Conservation (phyloP, 2,113 vertebrate species). For the Calypte anna region DNA sequence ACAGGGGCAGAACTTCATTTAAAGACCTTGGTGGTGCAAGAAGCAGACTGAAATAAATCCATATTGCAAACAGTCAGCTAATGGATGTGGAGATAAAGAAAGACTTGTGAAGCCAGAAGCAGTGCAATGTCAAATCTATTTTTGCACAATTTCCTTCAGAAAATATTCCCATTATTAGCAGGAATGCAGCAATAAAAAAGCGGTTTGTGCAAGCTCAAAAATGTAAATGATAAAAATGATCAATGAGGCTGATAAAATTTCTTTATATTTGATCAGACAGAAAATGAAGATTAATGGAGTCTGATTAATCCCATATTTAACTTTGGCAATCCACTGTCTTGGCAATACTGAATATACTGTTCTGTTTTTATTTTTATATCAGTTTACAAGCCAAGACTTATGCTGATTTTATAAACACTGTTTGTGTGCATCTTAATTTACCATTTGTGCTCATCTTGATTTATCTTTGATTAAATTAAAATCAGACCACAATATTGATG, state of each 20-base stretch:
- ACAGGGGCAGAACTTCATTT: constrained; percentile 35
- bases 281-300: constrained; percentile 19
- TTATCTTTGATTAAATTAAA: background rate
- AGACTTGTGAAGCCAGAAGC: background rate
- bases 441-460: background rate
- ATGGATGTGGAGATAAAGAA: background rate
- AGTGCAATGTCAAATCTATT: constrained; percentile 27
- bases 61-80: constrained; percentile 15
- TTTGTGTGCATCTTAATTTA: background rate
- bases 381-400: background rate
- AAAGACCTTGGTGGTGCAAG: constrained; percentile 22
- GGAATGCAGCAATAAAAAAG: background rate
- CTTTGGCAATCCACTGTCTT: background rate
- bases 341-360: background rate
- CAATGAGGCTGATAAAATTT: background rate
- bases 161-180: constrained; percentile 11
- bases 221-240: background rate
- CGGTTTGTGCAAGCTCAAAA: background rate
- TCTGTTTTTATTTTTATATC: background rate
- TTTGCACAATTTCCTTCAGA: constrained; percentile 1
- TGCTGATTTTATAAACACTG: background rate
- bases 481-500: background rate
- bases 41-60: constrained; percentile 40
- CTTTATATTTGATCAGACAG: background rate
- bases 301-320: background rate